These are phyloP conservation scores for Xestia sexstrigata DNA, from an alignment of 2,888 invertebrate genomes.

Conservation along the genomic window DNA sequence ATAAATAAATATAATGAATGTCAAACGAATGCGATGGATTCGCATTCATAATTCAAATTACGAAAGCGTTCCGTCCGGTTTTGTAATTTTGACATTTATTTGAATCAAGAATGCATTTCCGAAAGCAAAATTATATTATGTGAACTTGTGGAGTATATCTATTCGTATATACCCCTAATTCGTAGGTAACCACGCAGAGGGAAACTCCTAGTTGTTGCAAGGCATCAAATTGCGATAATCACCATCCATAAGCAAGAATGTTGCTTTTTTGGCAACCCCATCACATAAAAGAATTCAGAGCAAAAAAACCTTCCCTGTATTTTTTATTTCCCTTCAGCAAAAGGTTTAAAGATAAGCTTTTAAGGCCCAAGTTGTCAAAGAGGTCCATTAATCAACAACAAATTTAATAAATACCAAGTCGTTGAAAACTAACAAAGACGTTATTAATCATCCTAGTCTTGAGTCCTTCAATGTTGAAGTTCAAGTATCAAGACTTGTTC, in stretches of 20 bases:
- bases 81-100: slow-evolving; percentile 18
- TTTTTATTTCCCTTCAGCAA: neutral
- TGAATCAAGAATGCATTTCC: slow-evolving; percentile 25
- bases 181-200: neutral
- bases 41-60: slow-evolving; percentile 30
- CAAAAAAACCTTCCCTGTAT: neutral
- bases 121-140: neutral
- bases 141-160: neutral
- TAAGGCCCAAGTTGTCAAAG: slow-evolving; percentile 32
- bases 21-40: slow-evolving; percentile 17
- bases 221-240: neutral
- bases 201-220: neutral
- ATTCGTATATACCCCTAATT: too few relatives aligned
- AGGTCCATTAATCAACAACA: slow-evolving; percentile 55
- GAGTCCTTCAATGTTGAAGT: slow-evolving; percentile 36
- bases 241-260: neutral
- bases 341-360: slow-evolving; percentile 13
- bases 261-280: neutral
- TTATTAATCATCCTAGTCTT: slow-evolving; percentile 49
- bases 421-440: slow-evolving; percentile 44
- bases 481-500: slow-evolving; percentile 26
- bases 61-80: neutral
- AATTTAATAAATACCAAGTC: slow-evolving; percentile 54
- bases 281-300: neutral
- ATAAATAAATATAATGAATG: slow-evolving; percentile 26